These are phyloP conservation scores for Chlorospingus flavigularis DNA, from an alignment of 2,797 vertebrate genomes.

Conservation along the genomic window DNA sequence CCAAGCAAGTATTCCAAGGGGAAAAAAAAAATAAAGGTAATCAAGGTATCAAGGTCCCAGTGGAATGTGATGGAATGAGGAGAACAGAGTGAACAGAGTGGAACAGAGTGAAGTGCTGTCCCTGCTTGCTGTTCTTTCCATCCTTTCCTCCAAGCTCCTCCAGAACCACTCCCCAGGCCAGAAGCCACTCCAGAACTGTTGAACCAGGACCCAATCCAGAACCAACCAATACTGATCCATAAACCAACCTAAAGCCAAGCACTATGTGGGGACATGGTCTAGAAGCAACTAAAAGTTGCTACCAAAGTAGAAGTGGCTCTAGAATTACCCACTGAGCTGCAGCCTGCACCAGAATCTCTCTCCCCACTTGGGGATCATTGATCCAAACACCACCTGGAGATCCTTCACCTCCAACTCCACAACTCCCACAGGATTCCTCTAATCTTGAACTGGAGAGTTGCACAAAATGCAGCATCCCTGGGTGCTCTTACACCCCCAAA, in stretches of 20 bases:
- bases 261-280: rapidly evolving
- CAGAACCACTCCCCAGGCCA: background rate
- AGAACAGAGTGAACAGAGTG: background rate
- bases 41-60: background rate
- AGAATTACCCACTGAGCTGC: rapidly evolving
- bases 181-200: background rate
- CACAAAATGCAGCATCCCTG: background rate
- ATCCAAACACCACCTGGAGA: background rate
- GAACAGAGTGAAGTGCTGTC: background rate
- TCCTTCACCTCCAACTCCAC: background rate
- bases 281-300: background rate
- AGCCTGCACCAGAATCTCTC: background rate
- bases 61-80: background rate
- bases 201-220: background rate
- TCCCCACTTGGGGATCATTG: background rate
- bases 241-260: background rate
- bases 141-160: background rate
- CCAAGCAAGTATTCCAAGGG: background rate
- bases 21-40: background rate
- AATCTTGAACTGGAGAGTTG: background rate
- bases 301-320: background rate
- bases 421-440: background rate
- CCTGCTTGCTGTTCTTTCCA: background rate
- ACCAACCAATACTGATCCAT: background rate
- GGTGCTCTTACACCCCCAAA: background rate